Evolutionary conservation across 1,140 invertebrate species (phyloP).

Genomic region (Globodera rostochiensis): DNA sequence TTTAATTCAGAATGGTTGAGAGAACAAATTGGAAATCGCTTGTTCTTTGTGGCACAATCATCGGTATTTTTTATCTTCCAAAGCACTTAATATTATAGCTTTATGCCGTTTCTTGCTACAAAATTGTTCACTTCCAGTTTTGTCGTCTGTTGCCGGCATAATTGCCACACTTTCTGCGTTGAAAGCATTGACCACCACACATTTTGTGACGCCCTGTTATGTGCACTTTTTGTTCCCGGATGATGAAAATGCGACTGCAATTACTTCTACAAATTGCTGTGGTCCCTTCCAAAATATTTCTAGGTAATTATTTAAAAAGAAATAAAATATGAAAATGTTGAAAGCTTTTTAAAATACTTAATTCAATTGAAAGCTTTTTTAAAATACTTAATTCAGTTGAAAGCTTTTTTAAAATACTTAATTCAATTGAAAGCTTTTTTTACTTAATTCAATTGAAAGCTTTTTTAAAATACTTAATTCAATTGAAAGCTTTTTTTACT

Average conservation of each 20-base stretch:
- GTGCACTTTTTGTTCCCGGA: constrained; percentile 25
- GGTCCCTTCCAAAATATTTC: constrained; percentile 36
- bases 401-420: no score
- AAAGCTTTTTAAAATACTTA: background rate
- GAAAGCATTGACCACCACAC: constrained; percentile 29
- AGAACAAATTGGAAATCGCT: constrained; percentile 14
- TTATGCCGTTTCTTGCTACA: background rate
- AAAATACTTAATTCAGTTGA: no score
- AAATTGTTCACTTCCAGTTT: constrained; percentile 20
- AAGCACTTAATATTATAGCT: background rate
- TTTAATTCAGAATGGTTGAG: constrained; percentile 20
- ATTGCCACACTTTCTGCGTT: constrained; percentile 35
- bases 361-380: no score
- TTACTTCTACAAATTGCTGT: constrained; percentile 35
- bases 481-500: no score
- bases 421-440: no score
- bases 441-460: no score
- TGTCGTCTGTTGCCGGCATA: constrained; percentile 23
- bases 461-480: no score
- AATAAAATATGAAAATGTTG: background rate
- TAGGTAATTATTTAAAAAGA: constrained; percentile 2
- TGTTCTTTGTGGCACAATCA: constrained; percentile 21
- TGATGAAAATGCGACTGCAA: background rate
- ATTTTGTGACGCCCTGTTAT: constrained; percentile 39
- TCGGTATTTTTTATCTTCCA: constrained; percentile 2